Evolutionary conservation across 1,140 invertebrate genomes (phyloP).

Genomic region (Zophobas morio): DNA sequence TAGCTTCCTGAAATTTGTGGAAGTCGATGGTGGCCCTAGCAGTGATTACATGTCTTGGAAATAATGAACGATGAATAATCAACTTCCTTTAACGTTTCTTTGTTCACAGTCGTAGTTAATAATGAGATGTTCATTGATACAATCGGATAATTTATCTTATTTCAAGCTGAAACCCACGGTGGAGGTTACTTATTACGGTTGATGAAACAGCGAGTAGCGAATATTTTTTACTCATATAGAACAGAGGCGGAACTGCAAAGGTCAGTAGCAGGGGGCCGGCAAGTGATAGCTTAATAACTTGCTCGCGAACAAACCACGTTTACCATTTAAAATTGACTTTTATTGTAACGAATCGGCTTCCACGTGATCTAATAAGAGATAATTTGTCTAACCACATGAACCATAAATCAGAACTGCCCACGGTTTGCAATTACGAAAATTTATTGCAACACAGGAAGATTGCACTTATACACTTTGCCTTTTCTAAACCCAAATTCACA

Average conservation of each 20-base stretch:
- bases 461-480: no score
- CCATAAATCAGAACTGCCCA: not conserved
- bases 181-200: constrained; percentile 5
- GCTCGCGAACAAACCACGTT: not conserved
- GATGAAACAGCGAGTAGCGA: constrained; percentile 23
- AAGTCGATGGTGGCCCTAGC: not conserved
- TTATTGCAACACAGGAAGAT: no score
- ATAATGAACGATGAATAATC: constrained; percentile 36
- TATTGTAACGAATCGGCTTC: no score
- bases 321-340: no score
- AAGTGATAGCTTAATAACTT: constrained; percentile 12
- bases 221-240: constrained; percentile 10
- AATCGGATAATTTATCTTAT: constrained; percentile 32
- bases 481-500: no score
- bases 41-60: constrained; percentile 15
- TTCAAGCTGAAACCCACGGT: not conserved
- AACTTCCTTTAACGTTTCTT: constrained; percentile 22
- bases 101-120: constrained; percentile 36
- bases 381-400: no score
- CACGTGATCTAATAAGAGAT: no score
- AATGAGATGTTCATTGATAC: constrained; percentile 33
- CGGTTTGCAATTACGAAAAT: no score
- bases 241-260: constrained; percentile 23
- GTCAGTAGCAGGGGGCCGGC: not conserved
- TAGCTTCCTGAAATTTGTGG: constrained; percentile 17